Percentiles rank a stretch among this genome's conserved stretches.
phyloP scores from a whole-genome alignment of 2,888 invertebrate genomes.

The Steinernema hermaphroditum region DNA sequence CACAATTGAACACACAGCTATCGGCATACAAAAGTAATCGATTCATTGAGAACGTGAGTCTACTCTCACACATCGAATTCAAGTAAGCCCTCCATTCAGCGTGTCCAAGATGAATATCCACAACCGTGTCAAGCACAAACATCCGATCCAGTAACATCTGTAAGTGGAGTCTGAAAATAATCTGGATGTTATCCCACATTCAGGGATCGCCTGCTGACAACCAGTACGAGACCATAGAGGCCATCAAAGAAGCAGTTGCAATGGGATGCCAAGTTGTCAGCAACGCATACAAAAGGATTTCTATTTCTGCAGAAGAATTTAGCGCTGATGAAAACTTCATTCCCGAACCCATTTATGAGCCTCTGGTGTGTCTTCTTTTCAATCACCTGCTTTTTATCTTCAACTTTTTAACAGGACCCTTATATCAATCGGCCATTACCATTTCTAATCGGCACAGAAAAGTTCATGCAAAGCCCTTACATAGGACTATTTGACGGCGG shows the following conservation, averaged over 20 bases:
- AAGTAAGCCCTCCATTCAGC: not conserved
- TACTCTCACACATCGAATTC: not conserved
- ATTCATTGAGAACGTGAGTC: slow-evolving; percentile 19
- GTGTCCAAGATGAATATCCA: not conserved
- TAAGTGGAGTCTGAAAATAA: no score
- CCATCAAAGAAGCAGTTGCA: slow-evolving; percentile 19
- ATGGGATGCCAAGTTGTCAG: not conserved
- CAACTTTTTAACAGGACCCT: not conserved
- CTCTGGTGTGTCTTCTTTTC: not conserved
- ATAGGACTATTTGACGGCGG: not conserved
- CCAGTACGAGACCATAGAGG: not conserved
- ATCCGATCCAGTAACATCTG: no score
- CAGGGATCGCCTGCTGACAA: not conserved
- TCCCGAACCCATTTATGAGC: slow-evolving; percentile 13
- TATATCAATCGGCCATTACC: slow-evolving; percentile 7
- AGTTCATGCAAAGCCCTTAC: not conserved
- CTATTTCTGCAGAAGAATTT: not conserved
- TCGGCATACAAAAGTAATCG: slow-evolving; percentile 24
- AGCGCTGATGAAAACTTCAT: not conserved
- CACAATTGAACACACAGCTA: slow-evolving; percentile 14
- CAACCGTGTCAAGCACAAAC: not conserved
- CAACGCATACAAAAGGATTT: not conserved
- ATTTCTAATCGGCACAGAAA: not conserved
- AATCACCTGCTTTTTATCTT: no score
- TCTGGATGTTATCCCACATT: not conserved